Conservation (phyloP, 2,888 invertebrate species). For the Proisotoma minuta region DNA sequence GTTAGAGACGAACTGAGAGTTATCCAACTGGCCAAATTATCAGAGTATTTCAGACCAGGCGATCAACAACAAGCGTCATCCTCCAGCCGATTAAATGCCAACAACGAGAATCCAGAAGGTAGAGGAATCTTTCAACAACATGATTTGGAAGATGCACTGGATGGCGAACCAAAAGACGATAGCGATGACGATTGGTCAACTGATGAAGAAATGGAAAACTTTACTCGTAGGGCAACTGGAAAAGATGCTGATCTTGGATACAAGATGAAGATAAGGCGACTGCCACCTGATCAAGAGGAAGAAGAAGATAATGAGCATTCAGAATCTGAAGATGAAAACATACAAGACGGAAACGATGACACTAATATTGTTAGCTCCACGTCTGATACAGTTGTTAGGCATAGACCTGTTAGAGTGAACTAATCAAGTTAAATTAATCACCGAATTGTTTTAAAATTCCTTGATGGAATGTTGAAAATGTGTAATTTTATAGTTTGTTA, state of each 20-base stretch:
- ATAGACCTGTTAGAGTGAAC: constrained; percentile 20
- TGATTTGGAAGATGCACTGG: background rate
- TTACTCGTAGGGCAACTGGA: background rate
- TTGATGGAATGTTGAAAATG: too few relatives aligned
- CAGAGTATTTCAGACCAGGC: background rate
- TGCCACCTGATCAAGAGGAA: constrained; percentile 13
- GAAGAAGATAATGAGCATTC: background rate
- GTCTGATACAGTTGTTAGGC: constrained; percentile 28
- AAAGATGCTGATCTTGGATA: constrained; percentile 18
- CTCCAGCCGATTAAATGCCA: background rate
- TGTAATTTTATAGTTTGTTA: too few relatives aligned
- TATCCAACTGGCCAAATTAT: constrained; percentile 26
- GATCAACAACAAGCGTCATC: background rate
- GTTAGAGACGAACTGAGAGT: constrained; percentile 34
- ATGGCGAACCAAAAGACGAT: background rate
- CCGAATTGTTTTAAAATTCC: too few relatives aligned
- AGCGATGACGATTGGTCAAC: constrained; percentile 17
- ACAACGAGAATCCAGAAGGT: background rate
- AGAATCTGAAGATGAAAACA: background rate
- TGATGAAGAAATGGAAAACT: constrained; percentile 18
- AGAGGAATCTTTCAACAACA: background rate
- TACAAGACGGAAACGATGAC: constrained; percentile 19
- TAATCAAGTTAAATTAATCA: too few relatives aligned
- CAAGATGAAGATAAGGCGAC: constrained; percentile 24
- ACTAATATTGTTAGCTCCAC: constrained; percentile 32